phyloP scores from a whole-genome alignment of 2,797 vertebrate species.

The Macropodus opercularis region DNA sequence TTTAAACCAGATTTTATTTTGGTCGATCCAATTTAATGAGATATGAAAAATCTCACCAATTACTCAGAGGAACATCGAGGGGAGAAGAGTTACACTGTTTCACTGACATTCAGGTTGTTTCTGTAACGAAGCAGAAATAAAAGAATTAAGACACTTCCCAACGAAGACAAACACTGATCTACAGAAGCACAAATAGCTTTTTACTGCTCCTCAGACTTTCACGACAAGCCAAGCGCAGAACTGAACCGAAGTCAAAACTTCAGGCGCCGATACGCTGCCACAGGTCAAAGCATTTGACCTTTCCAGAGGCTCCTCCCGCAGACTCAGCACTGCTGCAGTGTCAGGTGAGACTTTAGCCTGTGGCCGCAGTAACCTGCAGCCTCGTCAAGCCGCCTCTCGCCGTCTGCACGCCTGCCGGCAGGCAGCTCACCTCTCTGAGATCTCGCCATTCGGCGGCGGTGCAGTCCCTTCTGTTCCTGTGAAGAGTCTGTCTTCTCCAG shows the following conservation, averaged over 20 bases:
- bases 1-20: background rate
- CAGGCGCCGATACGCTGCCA: background rate
- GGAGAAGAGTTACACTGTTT: slow-evolving; percentile 68
- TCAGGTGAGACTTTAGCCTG: no score
- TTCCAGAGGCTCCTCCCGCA: no score
- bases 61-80: slow-evolving; percentile 30
- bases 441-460: slow-evolving; percentile 68
- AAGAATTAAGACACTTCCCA: background rate
- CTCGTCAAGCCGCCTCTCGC: no score
- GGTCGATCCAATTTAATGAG: background rate
- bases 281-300: background rate
- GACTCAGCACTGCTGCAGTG: background rate
- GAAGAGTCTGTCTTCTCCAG: slow-evolving; percentile 66
- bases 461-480: slow-evolving; percentile 65
- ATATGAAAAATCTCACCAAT: slow-evolving; percentile 64
- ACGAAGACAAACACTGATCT: background rate
- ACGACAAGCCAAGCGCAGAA: background rate
- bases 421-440: slow-evolving; percentile 80
- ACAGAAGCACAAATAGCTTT: background rate
- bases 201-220: background rate
- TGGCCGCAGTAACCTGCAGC: no score
- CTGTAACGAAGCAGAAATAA: slow-evolving; percentile 58
- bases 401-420: no score
- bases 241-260: background rate
- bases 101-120: slow-evolving; percentile 75